Base-by-base conservation (phyloP, 2,797 vertebrate species). In the Rhynchonycteris naso region DNA sequence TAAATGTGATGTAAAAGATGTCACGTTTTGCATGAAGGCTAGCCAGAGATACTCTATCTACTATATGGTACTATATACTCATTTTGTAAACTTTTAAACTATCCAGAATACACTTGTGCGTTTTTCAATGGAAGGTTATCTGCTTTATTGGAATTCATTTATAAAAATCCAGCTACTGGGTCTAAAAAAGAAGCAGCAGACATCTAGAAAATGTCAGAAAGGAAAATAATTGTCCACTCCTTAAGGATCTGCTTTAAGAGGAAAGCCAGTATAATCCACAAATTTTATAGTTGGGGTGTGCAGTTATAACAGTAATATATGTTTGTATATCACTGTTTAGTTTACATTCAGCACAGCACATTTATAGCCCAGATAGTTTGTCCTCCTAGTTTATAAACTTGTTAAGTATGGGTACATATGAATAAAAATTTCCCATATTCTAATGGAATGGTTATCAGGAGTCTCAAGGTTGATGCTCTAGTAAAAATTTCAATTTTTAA, bases 71-170 rank as follows among this genome's bases (percentile, higher is more conserved):
- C 24, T 92, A 7, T 43, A 84, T 84, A 13, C 89, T 59, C 19
- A 83, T 76, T 95, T 95, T 88, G 81, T 11, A 93, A 63, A 71
- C 33, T 85, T 82, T 79, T 63, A 91, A 89, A 88, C n/a, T 54
- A 5, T 82, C 12, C 26, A 30, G 26, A 91, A 69, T 82, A 78
- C 19, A 61, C 43, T 79, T 69, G 28, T 76, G 4, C 6, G 68
- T 76, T 87, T 79, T 74, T 66, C 33, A 74, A 54, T 21, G 75
- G 24, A 81, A 78, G 33, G 7, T 59, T 79, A 43, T 1, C 0
- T 22, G 86, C 66, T 84, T 47, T 86, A 58, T 56, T 90, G 21
- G 28, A 74, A 94, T 33, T 80, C 18, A 30, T 78, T 78, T 96
- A 78, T 43, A 94, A 92, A 93, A 59, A 47, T n/a, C 43, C 4